Evolutionary conservation across 2,797 vertebrate species (phyloP).

Genomic region (Astyanax mexicanus): DNA sequence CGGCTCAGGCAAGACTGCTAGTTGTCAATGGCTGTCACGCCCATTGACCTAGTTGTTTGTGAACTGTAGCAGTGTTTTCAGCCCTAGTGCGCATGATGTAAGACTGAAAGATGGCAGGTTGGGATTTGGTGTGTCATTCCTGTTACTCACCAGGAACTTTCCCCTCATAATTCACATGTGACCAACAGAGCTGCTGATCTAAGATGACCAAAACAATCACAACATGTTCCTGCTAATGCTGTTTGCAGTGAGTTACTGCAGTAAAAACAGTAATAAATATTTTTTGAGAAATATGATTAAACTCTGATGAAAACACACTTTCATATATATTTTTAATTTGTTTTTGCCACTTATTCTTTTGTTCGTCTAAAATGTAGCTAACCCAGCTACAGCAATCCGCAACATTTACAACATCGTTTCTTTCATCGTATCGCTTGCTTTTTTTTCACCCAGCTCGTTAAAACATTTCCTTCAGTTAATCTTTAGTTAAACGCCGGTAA

Average conservation of each 20-base stretch:
- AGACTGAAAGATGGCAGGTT: slow-evolving; percentile 57
- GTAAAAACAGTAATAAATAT: too few species aligned
- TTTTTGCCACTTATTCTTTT: too few species aligned
- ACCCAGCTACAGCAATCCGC: too few species aligned
- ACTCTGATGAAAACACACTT: too few species aligned
- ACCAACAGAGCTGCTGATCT: background rate
- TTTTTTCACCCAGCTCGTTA: too few species aligned
- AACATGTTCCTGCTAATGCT: background rate
- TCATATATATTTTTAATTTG: too few species aligned
- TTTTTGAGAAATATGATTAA: too few species aligned
- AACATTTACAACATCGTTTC: too few species aligned
- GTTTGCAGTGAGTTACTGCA: background rate
- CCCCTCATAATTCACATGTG: slow-evolving; percentile 13
- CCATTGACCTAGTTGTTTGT: slow-evolving; percentile 59
- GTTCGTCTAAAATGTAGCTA: too few species aligned
- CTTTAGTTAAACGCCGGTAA: too few species aligned
- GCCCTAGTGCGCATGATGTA: slow-evolving; percentile 66
- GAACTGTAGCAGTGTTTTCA: slow-evolving; percentile 48
- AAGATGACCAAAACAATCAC: background rate
- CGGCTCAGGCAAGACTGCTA: background rate
- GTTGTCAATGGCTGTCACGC: slow-evolving; percentile 21
- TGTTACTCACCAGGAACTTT: slow-evolving; percentile 24
- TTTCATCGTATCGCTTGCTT: too few species aligned
- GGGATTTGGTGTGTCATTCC: slow-evolving; percentile 9
- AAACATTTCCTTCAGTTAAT: too few species aligned